Conservation (phyloP, 2,797 vertebrate species). For the Sebastes taczanowskii region DNA sequence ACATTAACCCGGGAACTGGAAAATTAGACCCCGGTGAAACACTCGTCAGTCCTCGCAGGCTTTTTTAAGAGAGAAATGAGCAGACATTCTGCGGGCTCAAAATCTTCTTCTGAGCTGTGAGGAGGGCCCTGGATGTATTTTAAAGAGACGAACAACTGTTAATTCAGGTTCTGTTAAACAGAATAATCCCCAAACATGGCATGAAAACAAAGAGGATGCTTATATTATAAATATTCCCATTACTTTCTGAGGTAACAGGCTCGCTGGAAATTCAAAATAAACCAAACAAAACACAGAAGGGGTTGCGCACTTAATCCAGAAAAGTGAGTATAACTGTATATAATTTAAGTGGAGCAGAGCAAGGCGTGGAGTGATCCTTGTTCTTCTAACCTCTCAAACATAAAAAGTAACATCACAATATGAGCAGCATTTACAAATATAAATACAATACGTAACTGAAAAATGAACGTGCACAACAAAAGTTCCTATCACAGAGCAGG, state of each 20-base stretch:
- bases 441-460: slow-evolving; percentile 72
- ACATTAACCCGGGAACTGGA: slow-evolving; percentile 78
- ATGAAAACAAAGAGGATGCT: slow-evolving; percentile 27
- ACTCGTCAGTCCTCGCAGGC: slow-evolving; percentile 58
- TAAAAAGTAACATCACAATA: slow-evolving; percentile 54
- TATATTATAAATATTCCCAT: slow-evolving; percentile 55
- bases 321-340: slow-evolving; percentile 21
- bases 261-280: slow-evolving; percentile 30
- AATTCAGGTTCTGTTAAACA: slow-evolving; percentile 67
- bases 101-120: slow-evolving; percentile 60
- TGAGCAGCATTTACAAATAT: slow-evolving; percentile 81
- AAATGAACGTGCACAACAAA: slow-evolving; percentile 47
- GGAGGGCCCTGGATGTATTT: slow-evolving; percentile 48
- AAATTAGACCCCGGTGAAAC: slow-evolving; percentile 68
- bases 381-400: slow-evolving; percentile 34
- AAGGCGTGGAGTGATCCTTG: slow-evolving; percentile 18
- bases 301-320: slow-evolving; percentile 11
- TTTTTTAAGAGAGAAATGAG: slow-evolving; percentile 66
- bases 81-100: slow-evolving; percentile 42
- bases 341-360: slow-evolving; percentile 40
- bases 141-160: slow-evolving; percentile 71
- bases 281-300: slow-evolving; percentile 20
- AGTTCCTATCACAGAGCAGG: slow-evolving; percentile 55
- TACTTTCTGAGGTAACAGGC: slow-evolving; percentile 26
- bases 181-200: slow-evolving; percentile 57